These are phyloP conservation scores for Lordiphosa andalusiaca DNA, from an alignment of 2,888 invertebrate species.

Conservation along the genomic window DNA sequence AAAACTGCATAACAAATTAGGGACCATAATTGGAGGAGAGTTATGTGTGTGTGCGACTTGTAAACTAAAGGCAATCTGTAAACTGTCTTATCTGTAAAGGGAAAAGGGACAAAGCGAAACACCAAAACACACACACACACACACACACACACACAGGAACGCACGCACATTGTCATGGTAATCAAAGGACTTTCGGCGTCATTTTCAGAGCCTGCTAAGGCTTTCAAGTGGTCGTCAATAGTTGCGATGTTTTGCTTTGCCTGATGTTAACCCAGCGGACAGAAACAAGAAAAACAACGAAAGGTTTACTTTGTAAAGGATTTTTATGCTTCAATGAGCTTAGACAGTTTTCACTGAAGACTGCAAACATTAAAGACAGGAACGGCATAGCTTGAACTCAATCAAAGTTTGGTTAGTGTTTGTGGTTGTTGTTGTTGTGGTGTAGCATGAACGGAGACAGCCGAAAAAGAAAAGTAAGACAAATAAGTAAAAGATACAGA, in stretches of 20 bases:
- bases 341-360: no score
- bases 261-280: conserved; percentile 1
- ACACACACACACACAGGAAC: conserved; percentile 7
- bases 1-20: conserved; percentile 54
- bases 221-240: conserved; percentile 56
- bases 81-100: conserved; percentile 38
- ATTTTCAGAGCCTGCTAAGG: conserved; percentile 38
- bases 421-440: no score
- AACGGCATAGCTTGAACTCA: no score
- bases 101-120: conserved; percentile 9
- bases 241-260: conserved; percentile 40
- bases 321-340: no score
- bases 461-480: no score
- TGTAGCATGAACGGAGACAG: no score
- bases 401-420: no score
- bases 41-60: conserved; percentile 23
- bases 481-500: no score
- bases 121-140: conserved; percentile 4
- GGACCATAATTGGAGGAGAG: conserved; percentile 29
- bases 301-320: no score
- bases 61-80: conserved; percentile 48
- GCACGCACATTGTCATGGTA: conserved; percentile 56
- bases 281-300: no score
- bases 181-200: conserved; percentile 50
- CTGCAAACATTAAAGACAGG: no score